Percentiles rank a stretch among this genome's conserved stretches.
Evolutionary conservation across 2,113 vertebrate species (phyloP).

Genomic region (Taurulus bubalis): DNA sequence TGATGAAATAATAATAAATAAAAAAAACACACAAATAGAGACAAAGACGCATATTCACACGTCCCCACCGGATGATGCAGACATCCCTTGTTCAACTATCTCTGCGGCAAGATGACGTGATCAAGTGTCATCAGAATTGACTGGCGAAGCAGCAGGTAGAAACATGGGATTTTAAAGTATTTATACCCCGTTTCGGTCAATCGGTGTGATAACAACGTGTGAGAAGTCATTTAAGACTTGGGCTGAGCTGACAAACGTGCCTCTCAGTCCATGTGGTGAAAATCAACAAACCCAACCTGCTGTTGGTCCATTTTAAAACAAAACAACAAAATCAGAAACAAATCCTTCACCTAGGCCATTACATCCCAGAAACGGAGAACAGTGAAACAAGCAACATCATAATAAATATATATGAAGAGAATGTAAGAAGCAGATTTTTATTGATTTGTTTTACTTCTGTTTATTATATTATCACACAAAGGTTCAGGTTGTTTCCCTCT

Average conservation of each 20-base stretch:
- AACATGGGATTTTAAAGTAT: too few relatives aligned
- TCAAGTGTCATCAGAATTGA: too few relatives aligned
- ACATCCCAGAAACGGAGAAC: neutral
- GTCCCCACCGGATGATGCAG: neutral
- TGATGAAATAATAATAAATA: neutral
- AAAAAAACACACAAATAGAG: neutral
- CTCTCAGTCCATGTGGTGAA: neutral
- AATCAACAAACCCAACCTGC: neutral
- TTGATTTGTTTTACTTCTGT: neutral
- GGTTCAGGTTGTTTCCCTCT: neutral
- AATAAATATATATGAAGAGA: neutral
- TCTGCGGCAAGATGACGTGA: too few relatives aligned
- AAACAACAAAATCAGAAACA: neutral
- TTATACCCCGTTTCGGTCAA: neutral
- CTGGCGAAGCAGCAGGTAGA: too few relatives aligned
- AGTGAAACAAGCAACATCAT: neutral
- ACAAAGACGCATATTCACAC: neutral
- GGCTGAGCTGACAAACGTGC: neutral
- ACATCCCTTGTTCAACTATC: neutral
- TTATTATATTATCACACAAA: neutral
- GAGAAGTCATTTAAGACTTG: neutral
- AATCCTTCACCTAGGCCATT: neutral
- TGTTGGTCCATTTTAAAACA: neutral
- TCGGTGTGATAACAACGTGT: neutral
- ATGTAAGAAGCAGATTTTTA: neutral